Conservation (phyloP, 2,888 invertebrate genomes). For the Diplazon laetatorius region DNA sequence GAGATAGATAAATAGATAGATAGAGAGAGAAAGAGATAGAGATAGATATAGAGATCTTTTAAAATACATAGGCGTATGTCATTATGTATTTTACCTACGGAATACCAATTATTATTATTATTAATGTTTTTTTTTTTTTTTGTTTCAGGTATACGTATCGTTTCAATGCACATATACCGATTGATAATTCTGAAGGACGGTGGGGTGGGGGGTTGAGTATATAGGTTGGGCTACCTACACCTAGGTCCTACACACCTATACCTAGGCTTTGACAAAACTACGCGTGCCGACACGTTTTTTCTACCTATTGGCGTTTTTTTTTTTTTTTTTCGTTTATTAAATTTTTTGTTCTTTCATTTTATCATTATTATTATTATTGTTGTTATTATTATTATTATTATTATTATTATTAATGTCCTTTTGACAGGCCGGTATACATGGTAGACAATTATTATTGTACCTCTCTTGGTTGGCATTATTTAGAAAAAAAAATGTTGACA, state of each 20-base stretch:
- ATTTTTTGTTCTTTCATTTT: constrained; percentile 36
- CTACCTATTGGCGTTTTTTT: constrained; percentile 70
- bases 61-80: constrained; percentile 40
- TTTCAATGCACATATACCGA: constrained; percentile 50
- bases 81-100: constrained; percentile 43
- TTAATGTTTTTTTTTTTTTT: too few species aligned
- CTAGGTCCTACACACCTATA: constrained; percentile 79
- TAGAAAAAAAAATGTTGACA: too few species aligned
- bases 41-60: constrained; percentile 25
- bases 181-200: constrained; percentile 72
- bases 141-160: constrained; percentile 54
- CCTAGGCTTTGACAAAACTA: constrained; percentile 77
- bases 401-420: constrained; percentile 43
- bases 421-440: constrained; percentile 60
- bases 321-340: too few species aligned
- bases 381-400: too few species aligned
- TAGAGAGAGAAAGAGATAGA: not conserved
- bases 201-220: too few species aligned
- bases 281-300: constrained; percentile 79
- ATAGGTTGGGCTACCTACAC: constrained; percentile 77
- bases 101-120: constrained; percentile 52
- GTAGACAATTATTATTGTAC: constrained; percentile 57
- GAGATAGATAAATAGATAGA: not conserved
- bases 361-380: too few species aligned
- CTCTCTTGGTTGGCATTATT: constrained; percentile 44